These are phyloP conservation scores for Rousettus madagascariensis DNA, from an alignment of 2,797 vertebrate species.

Conservation along the genomic window DNA sequence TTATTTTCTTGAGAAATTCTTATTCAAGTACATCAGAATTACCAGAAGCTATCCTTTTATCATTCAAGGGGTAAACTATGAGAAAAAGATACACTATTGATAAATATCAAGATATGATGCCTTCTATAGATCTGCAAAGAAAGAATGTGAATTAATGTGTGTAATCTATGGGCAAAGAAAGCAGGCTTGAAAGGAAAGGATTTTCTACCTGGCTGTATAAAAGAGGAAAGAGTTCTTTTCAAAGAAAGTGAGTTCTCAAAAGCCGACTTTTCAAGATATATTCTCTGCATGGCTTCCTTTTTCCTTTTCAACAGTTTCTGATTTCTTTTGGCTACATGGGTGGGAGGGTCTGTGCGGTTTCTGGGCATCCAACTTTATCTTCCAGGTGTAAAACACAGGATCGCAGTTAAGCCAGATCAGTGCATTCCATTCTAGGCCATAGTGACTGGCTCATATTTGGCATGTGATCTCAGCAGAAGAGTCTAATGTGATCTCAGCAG, in stretches of 20 bases:
- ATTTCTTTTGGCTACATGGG: not conserved
- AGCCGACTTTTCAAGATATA: not conserved
- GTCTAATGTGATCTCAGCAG: not conserved
- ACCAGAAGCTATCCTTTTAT: not conserved
- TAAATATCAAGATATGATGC: not conserved
- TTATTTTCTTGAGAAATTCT: not conserved
- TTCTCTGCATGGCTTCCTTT: not conserved
- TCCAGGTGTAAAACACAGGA: fast-evolving
- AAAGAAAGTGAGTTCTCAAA: not conserved
- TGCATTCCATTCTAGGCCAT: not conserved
- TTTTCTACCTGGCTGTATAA: not conserved
- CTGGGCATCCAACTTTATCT: not conserved
- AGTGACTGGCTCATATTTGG: not conserved
- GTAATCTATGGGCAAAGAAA: not conserved
- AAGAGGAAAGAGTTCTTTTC: not conserved
- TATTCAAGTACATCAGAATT: not conserved
- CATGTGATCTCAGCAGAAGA: not conserved
- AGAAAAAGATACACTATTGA: not conserved
- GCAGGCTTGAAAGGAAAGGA: not conserved
- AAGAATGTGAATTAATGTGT: not conserved
- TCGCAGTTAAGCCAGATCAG: not conserved
- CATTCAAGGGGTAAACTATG: not conserved
- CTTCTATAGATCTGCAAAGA: not conserved
- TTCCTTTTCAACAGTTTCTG: not conserved
- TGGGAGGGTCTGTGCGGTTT: not conserved